Evolutionary conservation across 2,888 invertebrate genomes (phyloP).

Genomic region (Drosophila subsilvestris): DNA sequence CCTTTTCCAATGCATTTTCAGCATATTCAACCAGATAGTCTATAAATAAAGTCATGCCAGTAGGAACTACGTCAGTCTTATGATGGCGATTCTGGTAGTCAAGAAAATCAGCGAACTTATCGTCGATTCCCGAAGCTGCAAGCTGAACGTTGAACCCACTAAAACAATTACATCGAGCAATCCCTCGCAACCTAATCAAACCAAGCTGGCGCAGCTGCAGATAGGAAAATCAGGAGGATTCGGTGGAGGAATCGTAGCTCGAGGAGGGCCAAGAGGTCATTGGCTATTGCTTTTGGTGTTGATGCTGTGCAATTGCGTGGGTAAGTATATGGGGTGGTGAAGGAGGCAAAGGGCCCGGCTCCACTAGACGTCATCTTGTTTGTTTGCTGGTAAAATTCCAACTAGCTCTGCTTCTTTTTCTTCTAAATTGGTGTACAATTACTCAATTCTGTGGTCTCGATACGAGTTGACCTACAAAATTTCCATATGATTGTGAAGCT

Average conservation of each 20-base stretch:
- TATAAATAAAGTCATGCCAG: constrained; percentile 53
- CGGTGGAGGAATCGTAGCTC: constrained; percentile 17
- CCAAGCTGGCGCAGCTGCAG: constrained; percentile 57
- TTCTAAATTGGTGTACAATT: not conserved
- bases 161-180: not conserved
- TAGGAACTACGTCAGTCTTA: constrained; percentile 46
- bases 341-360: not conserved
- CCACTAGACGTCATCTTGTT: not conserved
- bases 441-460: no score
- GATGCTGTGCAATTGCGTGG: constrained; percentile 82
- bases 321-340: constrained; percentile 67
- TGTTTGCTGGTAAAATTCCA: no score
- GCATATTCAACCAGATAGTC: constrained; percentile 2
- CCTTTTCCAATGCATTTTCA: not conserved
- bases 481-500: no score
- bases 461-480: no score
- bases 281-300: constrained; percentile 80
- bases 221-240: constrained; percentile 11
- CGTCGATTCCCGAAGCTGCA: constrained; percentile 48
- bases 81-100: constrained; percentile 55
- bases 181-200: constrained; percentile 27
- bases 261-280: constrained; percentile 35
- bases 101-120: constrained; percentile 54
- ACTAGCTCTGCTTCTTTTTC: not conserved
- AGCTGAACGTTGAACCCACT: constrained; percentile 7